A percentile compares a stretch with the other conserved stretches of the same genome.
phyloP scores from a whole-genome alignment of 2,797 vertebrate genomes.

The Melopsittacus undulatus region DNA sequence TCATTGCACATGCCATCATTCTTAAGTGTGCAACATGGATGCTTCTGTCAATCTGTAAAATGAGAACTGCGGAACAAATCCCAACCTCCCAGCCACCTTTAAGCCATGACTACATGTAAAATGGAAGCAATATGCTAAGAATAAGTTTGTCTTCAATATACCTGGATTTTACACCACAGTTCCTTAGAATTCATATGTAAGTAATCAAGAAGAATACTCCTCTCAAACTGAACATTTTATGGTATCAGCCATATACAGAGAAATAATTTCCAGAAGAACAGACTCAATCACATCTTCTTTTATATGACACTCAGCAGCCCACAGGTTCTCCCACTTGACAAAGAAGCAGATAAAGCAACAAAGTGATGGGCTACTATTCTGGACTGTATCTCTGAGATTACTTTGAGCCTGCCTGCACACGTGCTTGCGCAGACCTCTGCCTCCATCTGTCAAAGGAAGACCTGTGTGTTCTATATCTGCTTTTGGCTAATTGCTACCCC shows the following conservation, averaged over 20 bases:
- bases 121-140: neutral
- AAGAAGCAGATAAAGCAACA: neutral
- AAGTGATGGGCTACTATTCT: neutral
- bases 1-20: neutral
- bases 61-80: neutral
- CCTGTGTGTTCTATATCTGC: neutral
- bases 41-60: neutral
- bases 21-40: neutral
- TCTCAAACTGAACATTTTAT: neutral
- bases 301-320: neutral
- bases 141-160: neutral
- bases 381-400: neutral
- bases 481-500: neutral
- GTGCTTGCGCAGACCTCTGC: neutral
- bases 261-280: neutral
- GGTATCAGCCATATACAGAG: neutral
- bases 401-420: neutral
- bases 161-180: neutral
- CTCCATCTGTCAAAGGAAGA: neutral
- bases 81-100: neutral
- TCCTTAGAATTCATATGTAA: neutral
- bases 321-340: neutral
- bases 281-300: neutral
- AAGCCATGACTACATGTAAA: neutral
- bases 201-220: neutral